These are phyloP conservation scores for Sardinella longiceps DNA, from an alignment of 2,797 vertebrate genomes.

Conservation along the genomic window DNA sequence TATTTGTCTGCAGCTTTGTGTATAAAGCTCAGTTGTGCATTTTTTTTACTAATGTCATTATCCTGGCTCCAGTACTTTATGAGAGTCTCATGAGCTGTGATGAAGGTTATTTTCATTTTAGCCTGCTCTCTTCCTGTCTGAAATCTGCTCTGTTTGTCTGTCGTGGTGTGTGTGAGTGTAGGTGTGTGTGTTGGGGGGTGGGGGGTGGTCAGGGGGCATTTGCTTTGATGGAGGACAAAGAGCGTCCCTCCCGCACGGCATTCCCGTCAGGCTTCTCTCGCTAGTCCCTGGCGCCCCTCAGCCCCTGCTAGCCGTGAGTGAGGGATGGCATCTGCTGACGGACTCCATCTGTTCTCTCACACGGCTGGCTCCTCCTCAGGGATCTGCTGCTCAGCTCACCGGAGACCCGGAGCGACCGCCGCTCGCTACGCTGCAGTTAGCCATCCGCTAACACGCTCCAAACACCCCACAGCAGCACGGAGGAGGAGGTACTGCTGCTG, in stretches of 20 bases:
- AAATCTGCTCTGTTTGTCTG: background rate
- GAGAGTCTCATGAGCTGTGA: background rate
- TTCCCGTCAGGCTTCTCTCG: constrained; percentile 1
- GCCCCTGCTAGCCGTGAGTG: constrained; percentile 28
- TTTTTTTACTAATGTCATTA: background rate
- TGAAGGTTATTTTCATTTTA: background rate
- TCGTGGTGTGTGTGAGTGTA: background rate
- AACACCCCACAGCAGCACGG: background rate
- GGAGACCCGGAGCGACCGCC: constrained; percentile 28
- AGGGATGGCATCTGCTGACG: constrained; percentile 41
- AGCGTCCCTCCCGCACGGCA: background rate
- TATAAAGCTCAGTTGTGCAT: background rate
- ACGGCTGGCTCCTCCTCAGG: constrained; percentile 25
- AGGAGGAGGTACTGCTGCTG: background rate
- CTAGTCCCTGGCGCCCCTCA: background rate
- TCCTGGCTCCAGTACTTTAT: background rate
- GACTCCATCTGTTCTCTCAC: constrained; percentile 42
- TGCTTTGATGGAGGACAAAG: constrained; percentile 30
- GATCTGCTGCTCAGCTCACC: constrained; percentile 28
- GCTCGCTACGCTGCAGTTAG: background rate
- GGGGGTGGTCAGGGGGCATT: constrained; percentile 3
- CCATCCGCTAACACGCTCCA: background rate
- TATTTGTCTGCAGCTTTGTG: too few species aligned
- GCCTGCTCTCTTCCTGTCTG: background rate
- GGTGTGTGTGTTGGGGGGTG: background rate